These are phyloP conservation scores for Montipora capitata DNA, from an alignment of 92 coral and sea anemone genomes.

Conservation along the genomic window DNA sequence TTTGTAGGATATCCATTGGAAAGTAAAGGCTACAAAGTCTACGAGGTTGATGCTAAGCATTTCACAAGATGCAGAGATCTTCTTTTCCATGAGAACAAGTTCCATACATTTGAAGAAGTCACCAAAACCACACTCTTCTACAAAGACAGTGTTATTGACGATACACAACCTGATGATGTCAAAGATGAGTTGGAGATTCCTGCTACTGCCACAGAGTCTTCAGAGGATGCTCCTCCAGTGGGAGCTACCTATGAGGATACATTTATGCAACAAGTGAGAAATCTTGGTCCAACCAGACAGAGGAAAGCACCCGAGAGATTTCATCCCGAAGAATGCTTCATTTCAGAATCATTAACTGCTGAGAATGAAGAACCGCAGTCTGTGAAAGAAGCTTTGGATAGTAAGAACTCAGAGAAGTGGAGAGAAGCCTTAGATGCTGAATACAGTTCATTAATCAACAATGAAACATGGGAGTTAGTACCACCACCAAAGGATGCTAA, in stretches of 20 bases:
- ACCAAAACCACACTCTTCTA: constrained; percentile 16
- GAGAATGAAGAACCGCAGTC: constrained; percentile 5
- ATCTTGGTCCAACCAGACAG: no score
- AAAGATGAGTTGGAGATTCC: not conserved
- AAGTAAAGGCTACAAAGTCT: constrained; percentile 55
- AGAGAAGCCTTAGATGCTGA: not conserved
- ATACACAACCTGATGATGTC: no score
- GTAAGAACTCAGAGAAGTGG: constrained; percentile 1
- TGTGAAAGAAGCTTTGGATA: not conserved
- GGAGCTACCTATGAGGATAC: constrained; percentile 14
- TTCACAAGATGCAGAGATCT: not conserved
- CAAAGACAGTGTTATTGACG: no score
- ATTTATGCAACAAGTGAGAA: no score
- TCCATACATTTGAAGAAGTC: constrained; percentile 38
- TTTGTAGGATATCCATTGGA: constrained; percentile 54
- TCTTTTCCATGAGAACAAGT: constrained; percentile 59
- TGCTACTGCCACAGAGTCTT: not conserved
- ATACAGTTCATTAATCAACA: no score
- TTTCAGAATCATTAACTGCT: not conserved
- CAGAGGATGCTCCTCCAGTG: constrained; percentile 19
- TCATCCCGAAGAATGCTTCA: no score
- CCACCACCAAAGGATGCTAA: no score
- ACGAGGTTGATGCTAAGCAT: constrained; percentile 29
- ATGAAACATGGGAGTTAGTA: no score
- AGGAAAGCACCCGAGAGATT: no score